phyloP scores from a whole-genome alignment of 1,140 invertebrate genomes.

The Macrocentrus cingulum region DNA sequence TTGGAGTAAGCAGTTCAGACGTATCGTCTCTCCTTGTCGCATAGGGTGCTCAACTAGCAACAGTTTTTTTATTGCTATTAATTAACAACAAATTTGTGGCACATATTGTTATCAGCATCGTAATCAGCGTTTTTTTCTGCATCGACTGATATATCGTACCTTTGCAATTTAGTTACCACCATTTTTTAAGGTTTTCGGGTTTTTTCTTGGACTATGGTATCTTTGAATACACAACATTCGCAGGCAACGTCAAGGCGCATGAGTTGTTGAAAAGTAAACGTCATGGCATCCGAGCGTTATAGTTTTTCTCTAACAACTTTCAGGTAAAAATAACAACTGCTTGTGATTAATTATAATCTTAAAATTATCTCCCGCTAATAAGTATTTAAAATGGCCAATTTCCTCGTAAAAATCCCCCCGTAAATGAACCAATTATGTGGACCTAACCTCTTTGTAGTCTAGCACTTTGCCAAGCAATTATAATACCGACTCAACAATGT shows the following conservation, averaged over 20 bases:
- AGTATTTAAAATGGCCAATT: not conserved
- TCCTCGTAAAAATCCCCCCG: not conserved
- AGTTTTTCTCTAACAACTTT: slow-evolving; percentile 99
- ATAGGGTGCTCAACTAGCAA: too few species aligned
- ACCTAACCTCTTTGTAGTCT: not conserved
- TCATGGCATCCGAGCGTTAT: slow-evolving; percentile 94
- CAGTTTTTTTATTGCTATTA: too few species aligned
- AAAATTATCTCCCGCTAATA: not conserved
- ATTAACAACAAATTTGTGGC: too few species aligned
- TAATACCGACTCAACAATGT: not conserved
- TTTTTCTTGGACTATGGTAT: too few species aligned
- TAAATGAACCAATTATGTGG: not conserved
- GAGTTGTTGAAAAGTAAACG: slow-evolving; percentile 55
- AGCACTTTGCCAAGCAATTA: not conserved
- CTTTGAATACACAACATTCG: too few species aligned
- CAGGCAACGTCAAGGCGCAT: slow-evolving; percentile 22
- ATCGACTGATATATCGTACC: too few species aligned
- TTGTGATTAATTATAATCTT: not conserved
- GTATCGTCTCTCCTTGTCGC: too few species aligned
- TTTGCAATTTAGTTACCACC: too few species aligned
- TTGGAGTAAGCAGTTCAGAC: too few species aligned
- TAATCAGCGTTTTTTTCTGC: too few species aligned
- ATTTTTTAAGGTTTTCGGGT: too few species aligned
- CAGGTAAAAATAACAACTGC: slow-evolving; percentile 70
- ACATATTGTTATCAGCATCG: too few species aligned